Evolutionary conservation across 1,140 invertebrate genomes (phyloP).

Genomic region (Odontomachus brunneus): DNA sequence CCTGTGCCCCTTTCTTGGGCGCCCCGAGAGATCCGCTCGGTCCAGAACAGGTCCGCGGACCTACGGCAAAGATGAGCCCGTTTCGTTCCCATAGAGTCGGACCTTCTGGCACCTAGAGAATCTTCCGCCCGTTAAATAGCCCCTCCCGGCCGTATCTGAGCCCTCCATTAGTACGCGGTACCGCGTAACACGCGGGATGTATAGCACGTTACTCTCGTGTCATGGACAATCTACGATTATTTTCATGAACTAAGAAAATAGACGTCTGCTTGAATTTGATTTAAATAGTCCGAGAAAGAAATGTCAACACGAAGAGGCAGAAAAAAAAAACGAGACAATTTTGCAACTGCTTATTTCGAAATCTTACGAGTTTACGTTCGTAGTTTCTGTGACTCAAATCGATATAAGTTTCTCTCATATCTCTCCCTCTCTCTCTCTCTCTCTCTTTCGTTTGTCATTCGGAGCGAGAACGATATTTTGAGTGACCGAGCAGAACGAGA

Average conservation of each 20-base stretch:
- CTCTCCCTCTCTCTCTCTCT: constrained; percentile 1
- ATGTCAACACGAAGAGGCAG: background rate
- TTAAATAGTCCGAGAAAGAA: background rate
- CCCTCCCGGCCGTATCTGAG: background rate
- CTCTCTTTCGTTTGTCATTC: constrained; percentile 22
- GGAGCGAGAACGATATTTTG: constrained; percentile 15
- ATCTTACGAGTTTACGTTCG: background rate
- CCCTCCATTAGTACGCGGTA: background rate
- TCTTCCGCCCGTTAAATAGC: constrained; percentile 37
- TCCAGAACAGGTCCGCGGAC: constrained; percentile 80
- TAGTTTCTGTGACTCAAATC: constrained; percentile 30
- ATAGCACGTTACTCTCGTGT: background rate
- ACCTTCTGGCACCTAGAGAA: constrained; percentile 58
- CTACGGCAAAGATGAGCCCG: constrained; percentile 77
- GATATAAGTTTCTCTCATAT: too few species aligned
- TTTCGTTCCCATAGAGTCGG: constrained; percentile 75
- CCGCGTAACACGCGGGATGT: background rate
- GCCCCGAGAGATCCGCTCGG: constrained; percentile 75
- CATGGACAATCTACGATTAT: too few species aligned
- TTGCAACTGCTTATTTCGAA: background rate
- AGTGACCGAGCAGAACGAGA: constrained; percentile 8
- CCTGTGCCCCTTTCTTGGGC: constrained; percentile 80
- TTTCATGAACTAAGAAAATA: background rate
- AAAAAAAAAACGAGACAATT: background rate
- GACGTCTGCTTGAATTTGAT: background rate